Conservation (phyloP, 2,888 invertebrate genomes). For the Parnassius mnemosyne region DNA sequence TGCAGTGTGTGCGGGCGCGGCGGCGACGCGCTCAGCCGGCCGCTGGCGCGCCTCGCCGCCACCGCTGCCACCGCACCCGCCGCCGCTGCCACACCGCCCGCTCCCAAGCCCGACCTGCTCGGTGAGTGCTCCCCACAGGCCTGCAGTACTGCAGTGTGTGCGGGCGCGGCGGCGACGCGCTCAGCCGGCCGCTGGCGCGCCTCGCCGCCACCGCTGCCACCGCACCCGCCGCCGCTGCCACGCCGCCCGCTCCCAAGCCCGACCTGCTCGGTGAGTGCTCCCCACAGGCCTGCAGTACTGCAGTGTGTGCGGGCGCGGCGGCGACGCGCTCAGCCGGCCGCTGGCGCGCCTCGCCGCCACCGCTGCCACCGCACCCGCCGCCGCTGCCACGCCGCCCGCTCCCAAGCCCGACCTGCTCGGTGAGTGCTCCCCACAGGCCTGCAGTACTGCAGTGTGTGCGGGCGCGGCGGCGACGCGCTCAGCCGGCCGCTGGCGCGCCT, state of each 20-base stretch:
- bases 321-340: slow-evolving; percentile 87
- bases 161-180: slow-evolving; percentile 84
- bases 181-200: slow-evolving; percentile 90
- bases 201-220: slow-evolving; percentile 83
- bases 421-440: slow-evolving; percentile 26
- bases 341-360: slow-evolving; percentile 88
- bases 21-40: too few relatives aligned
- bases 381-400: slow-evolving; percentile 53
- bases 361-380: slow-evolving; percentile 80
- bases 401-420: slow-evolving; percentile 79
- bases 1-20: too few relatives aligned
- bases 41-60: too few relatives aligned
- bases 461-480: too few relatives aligned
- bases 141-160: too few relatives aligned
- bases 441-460: too few relatives aligned
- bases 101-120: too few relatives aligned
- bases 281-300: too few relatives aligned
- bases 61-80: too few relatives aligned
- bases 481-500: too few relatives aligned
- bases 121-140: too few relatives aligned
- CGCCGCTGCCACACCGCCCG: too few relatives aligned
- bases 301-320: slow-evolving; percentile 73
- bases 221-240: slow-evolving; percentile 66
- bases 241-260: slow-evolving; percentile 81
- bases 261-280: slow-evolving; percentile 46